These are phyloP conservation scores for Xestia sexstrigata DNA, from an alignment of 2,888 invertebrate species.

Conservation along the genomic window DNA sequence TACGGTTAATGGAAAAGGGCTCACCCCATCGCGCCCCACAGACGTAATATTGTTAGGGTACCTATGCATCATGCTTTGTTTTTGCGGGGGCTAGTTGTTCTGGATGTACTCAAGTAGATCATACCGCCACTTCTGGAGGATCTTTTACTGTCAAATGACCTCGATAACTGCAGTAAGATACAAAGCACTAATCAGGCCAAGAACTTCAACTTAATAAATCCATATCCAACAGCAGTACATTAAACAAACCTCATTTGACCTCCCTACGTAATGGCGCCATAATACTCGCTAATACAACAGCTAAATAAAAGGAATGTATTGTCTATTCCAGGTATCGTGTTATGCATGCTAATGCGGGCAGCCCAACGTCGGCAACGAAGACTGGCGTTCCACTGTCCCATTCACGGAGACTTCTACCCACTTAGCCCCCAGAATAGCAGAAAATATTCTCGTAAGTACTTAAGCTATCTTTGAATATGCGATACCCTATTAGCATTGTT, in stretches of 20 bases:
- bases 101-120: background rate
- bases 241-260: constrained; percentile 33
- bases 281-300: constrained; percentile 23
- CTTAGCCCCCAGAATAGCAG: constrained; percentile 92
- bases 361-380: constrained; percentile 92
- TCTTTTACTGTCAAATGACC: background rate
- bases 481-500: constrained; percentile 10
- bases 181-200: background rate
- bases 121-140: background rate
- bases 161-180: background rate
- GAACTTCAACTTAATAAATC: background rate
- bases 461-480: constrained; percentile 12
- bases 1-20: background rate
- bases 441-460: constrained; percentile 87
- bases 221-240: background rate
- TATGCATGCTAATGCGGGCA: constrained; percentile 92
- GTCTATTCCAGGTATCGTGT: constrained; percentile 89
- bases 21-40: background rate
- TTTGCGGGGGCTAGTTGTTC: background rate
- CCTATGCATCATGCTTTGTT: background rate
- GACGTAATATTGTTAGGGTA: background rate
- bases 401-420: constrained; percentile 95
- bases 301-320: constrained; percentile 42
- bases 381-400: constrained; percentile 94
- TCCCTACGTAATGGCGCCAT: constrained; percentile 28